A percentile compares a stretch with the other conserved stretches of the same genome.
Evolutionary conservation across 2,888 invertebrate species (phyloP).

Genomic region (Volucella zonaria): DNA sequence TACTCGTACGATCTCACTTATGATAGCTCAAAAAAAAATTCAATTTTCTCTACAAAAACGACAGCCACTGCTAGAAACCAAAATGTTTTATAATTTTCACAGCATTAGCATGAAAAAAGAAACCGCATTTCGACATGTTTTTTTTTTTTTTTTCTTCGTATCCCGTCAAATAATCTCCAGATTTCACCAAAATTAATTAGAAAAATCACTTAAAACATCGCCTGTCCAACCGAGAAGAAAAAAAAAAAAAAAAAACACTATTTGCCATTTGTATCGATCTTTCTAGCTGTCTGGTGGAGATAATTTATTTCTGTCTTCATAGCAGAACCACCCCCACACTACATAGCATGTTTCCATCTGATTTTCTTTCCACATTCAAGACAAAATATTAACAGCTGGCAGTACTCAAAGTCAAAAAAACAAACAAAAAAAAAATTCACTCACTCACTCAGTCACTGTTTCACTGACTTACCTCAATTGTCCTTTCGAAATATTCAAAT

Average conservation of each 20-base stretch:
- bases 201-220: conserved; percentile 32
- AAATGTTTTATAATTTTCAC: too few species aligned
- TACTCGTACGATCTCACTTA: too few species aligned
- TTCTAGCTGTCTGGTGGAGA: not conserved
- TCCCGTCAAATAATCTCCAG: conserved; percentile 28
- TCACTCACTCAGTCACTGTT: conserved; percentile 21
- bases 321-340: too few species aligned
- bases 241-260: conserved; percentile 13
- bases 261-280: conserved; percentile 24
- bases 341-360: too few species aligned
- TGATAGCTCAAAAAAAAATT: too few species aligned
- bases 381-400: too few species aligned
- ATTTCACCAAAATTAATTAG: conserved; percentile 28
- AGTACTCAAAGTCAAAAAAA: not conserved
- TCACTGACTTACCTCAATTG: conserved; percentile 86
- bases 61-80: too few species aligned
- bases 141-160: not conserved
- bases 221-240: conserved; percentile 3
- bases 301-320: not conserved
- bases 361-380: too few species aligned
- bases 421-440: conserved; percentile 32
- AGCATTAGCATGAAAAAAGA: too few species aligned
- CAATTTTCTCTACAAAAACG: too few species aligned
- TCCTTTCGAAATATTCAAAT: conserved; percentile 90
- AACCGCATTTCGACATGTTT: conserved; percentile 12